phyloP scores from a whole-genome alignment of 2,888 invertebrate species.

The Papilio protenor region DNA sequence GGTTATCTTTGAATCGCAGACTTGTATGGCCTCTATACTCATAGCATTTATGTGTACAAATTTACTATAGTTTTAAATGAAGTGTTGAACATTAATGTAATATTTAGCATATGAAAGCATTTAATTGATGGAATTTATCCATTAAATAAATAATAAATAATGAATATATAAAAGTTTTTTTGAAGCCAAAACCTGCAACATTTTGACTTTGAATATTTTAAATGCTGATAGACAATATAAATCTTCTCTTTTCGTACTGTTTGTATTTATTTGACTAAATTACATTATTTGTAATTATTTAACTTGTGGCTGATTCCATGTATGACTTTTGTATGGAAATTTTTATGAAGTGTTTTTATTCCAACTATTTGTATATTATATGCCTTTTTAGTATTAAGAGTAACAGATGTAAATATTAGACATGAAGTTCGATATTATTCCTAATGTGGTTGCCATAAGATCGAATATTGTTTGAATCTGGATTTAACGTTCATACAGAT shows the following conservation, averaged over 20 bases:
- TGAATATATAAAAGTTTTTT: neutral
- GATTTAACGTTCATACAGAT: constrained; percentile 5
- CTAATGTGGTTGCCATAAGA: constrained; percentile 57
- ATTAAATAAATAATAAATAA: too few relatives aligned
- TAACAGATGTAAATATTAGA: constrained; percentile 46
- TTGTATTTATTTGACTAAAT: neutral
- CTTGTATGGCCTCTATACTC: constrained; percentile 1
- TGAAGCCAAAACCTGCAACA: neutral
- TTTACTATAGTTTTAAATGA: neutral
- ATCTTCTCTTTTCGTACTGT: neutral
- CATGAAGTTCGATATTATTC: constrained; percentile 48
- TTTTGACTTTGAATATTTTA: neutral
- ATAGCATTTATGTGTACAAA: constrained; percentile 21
- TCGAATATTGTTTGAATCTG: constrained; percentile 50
- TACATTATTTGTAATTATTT: neutral
- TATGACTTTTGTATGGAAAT: constrained; percentile 1
- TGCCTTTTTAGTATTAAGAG: constrained; percentile 33
- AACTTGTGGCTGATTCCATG: neutral
- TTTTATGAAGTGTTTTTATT: neutral
- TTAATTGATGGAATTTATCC: neutral
- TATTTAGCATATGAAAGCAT: neutral
- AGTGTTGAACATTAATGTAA: neutral
- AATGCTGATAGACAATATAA: neutral
- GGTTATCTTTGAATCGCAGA: neutral
- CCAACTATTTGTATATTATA: neutral